Percentiles rank a stretch among this genome's conserved stretches.
Evolutionary conservation across 30 jellyfish, hydroid and myxozoan genomes (phyloP).

Genomic region (Chrysaora quinquecirrha): DNA sequence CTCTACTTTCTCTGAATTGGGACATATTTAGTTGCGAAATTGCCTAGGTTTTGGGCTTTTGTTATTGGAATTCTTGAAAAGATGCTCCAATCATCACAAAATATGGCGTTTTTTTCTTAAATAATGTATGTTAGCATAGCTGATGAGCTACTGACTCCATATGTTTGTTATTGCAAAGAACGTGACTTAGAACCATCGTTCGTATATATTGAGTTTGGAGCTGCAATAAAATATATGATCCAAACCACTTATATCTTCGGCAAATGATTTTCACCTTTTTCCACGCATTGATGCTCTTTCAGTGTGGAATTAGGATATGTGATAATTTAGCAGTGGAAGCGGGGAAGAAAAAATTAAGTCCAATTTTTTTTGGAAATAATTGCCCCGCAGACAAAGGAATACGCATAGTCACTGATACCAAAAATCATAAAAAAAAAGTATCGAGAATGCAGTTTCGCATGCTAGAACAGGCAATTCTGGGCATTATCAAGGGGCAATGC

Average conservation of each 20-base stretch:
- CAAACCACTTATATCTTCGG: neutral
- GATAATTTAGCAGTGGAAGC: neutral
- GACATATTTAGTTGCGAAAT: neutral
- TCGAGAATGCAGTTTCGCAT: no score
- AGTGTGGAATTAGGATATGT: neutral
- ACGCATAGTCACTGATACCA: neutral
- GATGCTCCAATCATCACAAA: no score
- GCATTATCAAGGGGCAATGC: no score
- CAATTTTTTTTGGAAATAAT: no score
- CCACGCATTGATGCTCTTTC: neutral
- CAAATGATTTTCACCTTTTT: neutral
- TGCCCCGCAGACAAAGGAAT: neutral
- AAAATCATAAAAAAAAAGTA: no score
- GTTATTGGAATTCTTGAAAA: no score
- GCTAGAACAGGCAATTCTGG: no score
- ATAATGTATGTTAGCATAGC: no score
- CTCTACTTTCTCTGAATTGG: no score
- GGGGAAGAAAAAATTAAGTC: neutral
- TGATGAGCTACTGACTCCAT: no score
- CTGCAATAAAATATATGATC: neutral
- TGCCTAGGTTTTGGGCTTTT: neutral
- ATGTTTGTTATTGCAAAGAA: no score
- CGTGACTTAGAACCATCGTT: neutral
- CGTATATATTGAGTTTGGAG: neutral
- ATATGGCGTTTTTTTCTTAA: no score